These are phyloP conservation scores for Trimorus sp. DNA, from an alignment of 2,888 invertebrate genomes.

Conservation along the genomic window DNA sequence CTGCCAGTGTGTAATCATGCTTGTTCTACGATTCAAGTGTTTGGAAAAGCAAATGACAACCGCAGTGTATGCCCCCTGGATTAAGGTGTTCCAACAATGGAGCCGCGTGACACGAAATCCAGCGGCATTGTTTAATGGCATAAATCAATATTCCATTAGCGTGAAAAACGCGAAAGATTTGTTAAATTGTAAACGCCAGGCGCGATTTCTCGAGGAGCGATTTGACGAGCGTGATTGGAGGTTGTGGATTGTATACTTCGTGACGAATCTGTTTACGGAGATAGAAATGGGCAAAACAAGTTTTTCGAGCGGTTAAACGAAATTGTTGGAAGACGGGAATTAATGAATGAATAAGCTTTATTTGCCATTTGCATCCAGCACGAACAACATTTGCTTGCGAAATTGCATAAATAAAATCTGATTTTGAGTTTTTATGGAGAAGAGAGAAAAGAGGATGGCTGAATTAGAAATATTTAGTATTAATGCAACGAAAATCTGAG, in stretches of 20 bases:
- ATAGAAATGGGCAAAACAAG: too few species aligned
- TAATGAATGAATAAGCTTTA: too few species aligned
- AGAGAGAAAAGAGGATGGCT: too few species aligned
- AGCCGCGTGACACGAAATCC: conserved; percentile 53
- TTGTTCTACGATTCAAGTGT: conserved; percentile 62
- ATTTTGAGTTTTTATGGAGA: too few species aligned
- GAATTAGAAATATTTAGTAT: not conserved
- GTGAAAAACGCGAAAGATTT: conserved; percentile 17
- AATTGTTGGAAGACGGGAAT: too few species aligned
- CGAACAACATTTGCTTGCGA: too few species aligned
- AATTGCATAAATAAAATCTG: too few species aligned
- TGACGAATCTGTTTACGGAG: too few species aligned
- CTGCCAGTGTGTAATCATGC: conserved; percentile 54
- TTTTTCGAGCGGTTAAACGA: too few species aligned
- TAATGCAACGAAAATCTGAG: not conserved
- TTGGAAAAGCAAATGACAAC: conserved; percentile 64
- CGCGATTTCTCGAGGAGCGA: conserved; percentile 6
- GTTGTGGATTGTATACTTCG: not conserved
- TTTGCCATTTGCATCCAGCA: too few species aligned
- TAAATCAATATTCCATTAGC: conserved; percentile 52
- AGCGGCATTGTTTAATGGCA: conserved; percentile 46
- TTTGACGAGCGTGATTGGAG: not conserved
- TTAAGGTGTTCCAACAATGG: conserved; percentile 60
- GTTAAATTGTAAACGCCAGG: conserved; percentile 15
- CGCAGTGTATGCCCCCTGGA: conserved; percentile 60